Evolutionary conservation across 2,113 vertebrate species (phyloP).

Genomic region (Monarcha castaneiventris): DNA sequence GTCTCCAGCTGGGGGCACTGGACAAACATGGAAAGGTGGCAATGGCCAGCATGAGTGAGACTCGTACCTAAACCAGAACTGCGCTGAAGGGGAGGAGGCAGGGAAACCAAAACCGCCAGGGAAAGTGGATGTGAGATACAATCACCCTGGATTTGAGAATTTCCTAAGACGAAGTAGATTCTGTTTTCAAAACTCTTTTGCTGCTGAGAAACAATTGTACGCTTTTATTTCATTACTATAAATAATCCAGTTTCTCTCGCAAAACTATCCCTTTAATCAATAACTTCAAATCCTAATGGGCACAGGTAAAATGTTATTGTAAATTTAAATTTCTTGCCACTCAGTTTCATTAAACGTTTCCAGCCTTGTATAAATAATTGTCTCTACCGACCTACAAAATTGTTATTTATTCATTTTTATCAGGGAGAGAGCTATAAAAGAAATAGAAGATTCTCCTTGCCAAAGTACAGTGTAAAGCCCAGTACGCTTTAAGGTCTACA

Average conservation of each 20-base stretch:
- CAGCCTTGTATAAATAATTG: background rate
- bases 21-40: background rate
- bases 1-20: conserved; percentile 50
- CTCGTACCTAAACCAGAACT: rapidly evolving
- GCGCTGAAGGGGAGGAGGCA: no score
- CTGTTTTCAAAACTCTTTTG: background rate
- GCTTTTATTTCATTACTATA: background rate
- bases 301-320: background rate
- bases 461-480: background rate
- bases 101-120: background rate
- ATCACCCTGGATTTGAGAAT: background rate
- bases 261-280: background rate
- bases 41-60: rapidly evolving
- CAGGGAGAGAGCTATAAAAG: background rate
- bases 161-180: background rate
- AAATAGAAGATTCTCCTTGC: background rate
- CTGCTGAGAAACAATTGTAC: background rate
- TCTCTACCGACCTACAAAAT: background rate
- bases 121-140: background rate
- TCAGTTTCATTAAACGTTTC: background rate
- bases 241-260: background rate
- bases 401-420: background rate
- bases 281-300: background rate
- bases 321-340: background rate
- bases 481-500: background rate